Conservation (phyloP, 2,113 vertebrate genomes). For the Platycercus adscitus region DNA sequence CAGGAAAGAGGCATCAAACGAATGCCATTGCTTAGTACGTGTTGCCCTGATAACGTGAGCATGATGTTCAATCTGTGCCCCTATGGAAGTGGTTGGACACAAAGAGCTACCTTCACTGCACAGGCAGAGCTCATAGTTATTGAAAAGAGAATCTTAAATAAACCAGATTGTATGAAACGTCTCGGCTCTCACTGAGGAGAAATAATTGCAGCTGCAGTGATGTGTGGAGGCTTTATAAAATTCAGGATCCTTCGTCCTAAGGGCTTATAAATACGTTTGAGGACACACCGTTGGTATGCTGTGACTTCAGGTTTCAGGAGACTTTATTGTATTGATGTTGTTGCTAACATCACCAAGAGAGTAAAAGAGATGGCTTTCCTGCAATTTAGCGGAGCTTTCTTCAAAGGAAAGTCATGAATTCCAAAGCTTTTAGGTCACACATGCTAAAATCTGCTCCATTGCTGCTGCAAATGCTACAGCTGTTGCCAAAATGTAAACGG, state of each 20-base stretch:
- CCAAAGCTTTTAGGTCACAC: slow-evolving; percentile 64
- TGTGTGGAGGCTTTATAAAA: not conserved
- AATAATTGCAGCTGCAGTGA: not conserved
- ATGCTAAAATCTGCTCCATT: not conserved
- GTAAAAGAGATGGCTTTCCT: not conserved
- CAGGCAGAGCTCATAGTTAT: not conserved
- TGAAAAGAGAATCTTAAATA: not conserved
- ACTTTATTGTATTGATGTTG: not conserved
- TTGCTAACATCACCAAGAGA: not conserved
- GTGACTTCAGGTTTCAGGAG: not conserved
- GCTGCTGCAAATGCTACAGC: not conserved
- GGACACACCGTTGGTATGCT: not conserved
- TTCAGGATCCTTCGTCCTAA: not conserved
- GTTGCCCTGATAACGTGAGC: rapidly evolving
- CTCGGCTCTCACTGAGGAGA: not conserved
- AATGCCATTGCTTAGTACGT: rapidly evolving
- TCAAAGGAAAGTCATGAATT: slow-evolving; percentile 58
- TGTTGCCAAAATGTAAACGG: slow-evolving; percentile 30
- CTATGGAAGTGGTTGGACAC: not conserved
- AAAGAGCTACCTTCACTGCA: not conserved
- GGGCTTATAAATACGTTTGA: rapidly evolving
- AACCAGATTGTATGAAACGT: not conserved
- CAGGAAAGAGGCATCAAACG: not conserved
- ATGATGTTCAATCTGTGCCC: rapidly evolving
- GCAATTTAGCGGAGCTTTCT: not conserved